phyloP scores from a whole-genome alignment of 2,888 invertebrate genomes.

The Myopa tessellatipennis region DNA sequence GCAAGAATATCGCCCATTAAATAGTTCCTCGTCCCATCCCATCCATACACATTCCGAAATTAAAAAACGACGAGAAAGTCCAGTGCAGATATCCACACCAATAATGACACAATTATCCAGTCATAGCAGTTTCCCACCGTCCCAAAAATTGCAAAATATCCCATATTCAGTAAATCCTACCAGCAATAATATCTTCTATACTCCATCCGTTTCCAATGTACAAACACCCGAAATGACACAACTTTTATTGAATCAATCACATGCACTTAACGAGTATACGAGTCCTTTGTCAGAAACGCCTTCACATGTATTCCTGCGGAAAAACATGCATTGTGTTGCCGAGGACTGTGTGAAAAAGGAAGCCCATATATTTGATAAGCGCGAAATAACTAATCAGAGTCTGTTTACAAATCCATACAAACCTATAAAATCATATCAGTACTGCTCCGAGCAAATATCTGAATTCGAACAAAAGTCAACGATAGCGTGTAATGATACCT shows the following conservation, averaged over 20 bases:
- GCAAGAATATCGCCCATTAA: slow-evolving; percentile 49
- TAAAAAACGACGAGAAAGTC: slow-evolving; percentile 45
- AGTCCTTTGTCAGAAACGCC: slow-evolving; percentile 46
- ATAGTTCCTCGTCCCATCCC: slow-evolving; percentile 17
- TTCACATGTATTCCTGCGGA: slow-evolving; percentile 13
- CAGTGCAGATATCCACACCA: slow-evolving; percentile 36
- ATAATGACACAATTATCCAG: slow-evolving; percentile 6
- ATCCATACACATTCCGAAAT: slow-evolving; percentile 37
- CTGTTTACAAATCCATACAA: slow-evolving; percentile 61
- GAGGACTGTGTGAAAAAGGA: slow-evolving; percentile 47
- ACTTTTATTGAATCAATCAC: slow-evolving; percentile 48
- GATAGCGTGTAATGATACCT: slow-evolving; percentile 44
- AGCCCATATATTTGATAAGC: slow-evolving; percentile 34
- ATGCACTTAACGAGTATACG: slow-evolving; percentile 50
- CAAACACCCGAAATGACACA: slow-evolving; percentile 50
- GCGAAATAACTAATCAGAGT: slow-evolving; percentile 46
- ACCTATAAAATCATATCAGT: slow-evolving; percentile 48
- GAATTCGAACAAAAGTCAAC: slow-evolving; percentile 47
- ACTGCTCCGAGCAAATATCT: slow-evolving; percentile 49
- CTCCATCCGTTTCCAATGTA: slow-evolving; percentile 43
- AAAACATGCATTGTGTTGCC: slow-evolving; percentile 32
- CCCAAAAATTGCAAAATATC: slow-evolving; percentile 10
- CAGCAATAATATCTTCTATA: slow-evolving; percentile 45
- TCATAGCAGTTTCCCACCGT: slow-evolving; percentile 7
- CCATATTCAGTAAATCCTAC: slow-evolving; percentile 19